These are phyloP conservation scores for Apostichopus leukothele DNA, from an alignment of 53 echinoderm and acorn worm genomes.

Conservation along the genomic window DNA sequence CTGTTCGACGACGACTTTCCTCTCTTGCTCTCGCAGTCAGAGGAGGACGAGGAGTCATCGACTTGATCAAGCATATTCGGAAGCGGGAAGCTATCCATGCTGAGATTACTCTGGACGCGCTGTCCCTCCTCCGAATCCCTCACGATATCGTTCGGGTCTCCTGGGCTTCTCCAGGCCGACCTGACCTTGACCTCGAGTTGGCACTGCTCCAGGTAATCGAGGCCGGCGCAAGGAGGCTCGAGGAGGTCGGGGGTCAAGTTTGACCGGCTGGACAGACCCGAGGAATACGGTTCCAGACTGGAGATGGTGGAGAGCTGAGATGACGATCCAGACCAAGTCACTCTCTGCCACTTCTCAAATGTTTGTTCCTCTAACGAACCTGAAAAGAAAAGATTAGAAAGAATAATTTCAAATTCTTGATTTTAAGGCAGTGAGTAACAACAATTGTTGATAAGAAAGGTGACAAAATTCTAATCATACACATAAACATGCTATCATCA, in stretches of 20 bases:
- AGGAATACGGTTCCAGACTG: constrained; percentile 35
- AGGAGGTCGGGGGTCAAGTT: constrained; percentile 2
- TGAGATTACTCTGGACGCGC: constrained; percentile 55
- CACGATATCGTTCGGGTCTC: constrained; percentile 36
- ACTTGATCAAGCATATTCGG: constrained; percentile 73
- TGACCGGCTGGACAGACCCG: constrained; percentile 11
- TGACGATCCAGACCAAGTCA: constrained; percentile 15
- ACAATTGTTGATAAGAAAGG: too few relatives aligned
- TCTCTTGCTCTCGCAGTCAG: constrained; percentile 37
- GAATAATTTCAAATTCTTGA: not conserved
- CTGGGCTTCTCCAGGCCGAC: not conserved
- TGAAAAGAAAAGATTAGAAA: not conserved
- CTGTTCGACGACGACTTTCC: constrained; percentile 46
- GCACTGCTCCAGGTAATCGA: not conserved
- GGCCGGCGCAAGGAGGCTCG: not conserved
- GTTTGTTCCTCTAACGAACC: constrained; percentile 15
- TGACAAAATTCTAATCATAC: too few relatives aligned
- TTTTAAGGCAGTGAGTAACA: not conserved
- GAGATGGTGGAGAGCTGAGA: constrained; percentile 36
- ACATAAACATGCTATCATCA: too few relatives aligned
- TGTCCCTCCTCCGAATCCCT: constrained; percentile 59
- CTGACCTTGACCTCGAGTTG: not conserved
- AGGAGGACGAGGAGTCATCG: constrained; percentile 55
- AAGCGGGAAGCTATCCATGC: constrained; percentile 81
- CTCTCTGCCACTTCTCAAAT: not conserved